Percentiles rank a stretch among this genome's conserved stretches.
Evolutionary conservation across 2,888 invertebrate genomes (phyloP).

Genomic region (Cenopis cana): DNA sequence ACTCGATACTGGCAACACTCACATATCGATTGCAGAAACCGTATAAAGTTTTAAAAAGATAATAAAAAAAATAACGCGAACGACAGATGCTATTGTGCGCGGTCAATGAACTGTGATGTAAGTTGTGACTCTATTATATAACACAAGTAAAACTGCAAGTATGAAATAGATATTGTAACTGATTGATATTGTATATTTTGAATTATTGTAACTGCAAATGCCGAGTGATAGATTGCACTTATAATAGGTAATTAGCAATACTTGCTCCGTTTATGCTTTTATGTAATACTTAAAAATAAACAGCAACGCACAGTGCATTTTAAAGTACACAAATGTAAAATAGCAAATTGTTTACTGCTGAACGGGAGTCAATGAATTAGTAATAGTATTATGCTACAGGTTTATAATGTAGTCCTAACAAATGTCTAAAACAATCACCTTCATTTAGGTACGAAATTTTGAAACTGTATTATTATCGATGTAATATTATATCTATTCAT

Average conservation of each 20-base stretch:
- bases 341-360: no score
- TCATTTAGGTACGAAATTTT: not conserved
- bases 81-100: conserved; percentile 49
- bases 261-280: no score
- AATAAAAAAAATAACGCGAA: conserved; percentile 60
- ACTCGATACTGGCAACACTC: conserved; percentile 72
- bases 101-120: conserved; percentile 26
- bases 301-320: no score
- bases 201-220: not conserved
- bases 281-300: no score
- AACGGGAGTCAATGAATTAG: no score
- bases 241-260: not conserved
- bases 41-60: conserved; percentile 66
- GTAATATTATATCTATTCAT: not conserved
- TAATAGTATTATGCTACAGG: no score
- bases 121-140: not conserved
- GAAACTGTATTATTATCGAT: not conserved
- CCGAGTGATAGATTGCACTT: not conserved
- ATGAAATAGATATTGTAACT: no score
- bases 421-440: no score
- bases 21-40: conserved; percentile 77
- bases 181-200: not conserved
- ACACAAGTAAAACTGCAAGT: no score
- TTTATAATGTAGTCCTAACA: no score
- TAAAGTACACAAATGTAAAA: no score